These are phyloP conservation scores for Hydrocynus forskahlii DNA, from an alignment of 2,797 vertebrate species.

Conservation along the genomic window DNA sequence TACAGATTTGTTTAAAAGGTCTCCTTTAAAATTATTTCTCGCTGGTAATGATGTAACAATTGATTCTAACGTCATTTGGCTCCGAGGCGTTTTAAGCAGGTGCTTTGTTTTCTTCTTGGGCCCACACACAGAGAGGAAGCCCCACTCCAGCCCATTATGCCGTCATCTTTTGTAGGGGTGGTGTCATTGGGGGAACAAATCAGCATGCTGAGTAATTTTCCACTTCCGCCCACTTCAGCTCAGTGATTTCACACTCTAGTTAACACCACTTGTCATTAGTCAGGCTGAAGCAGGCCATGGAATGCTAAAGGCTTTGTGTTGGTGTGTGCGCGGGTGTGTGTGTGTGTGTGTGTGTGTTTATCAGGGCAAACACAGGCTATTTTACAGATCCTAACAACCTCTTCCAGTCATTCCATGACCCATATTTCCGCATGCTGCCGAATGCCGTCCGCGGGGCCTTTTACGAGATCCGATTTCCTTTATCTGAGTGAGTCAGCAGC, in stretches of 20 bases:
- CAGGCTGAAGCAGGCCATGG: constrained; percentile 1
- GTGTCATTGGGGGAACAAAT: constrained; percentile 43
- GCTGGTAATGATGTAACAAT: no score
- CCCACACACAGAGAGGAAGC: neutral
- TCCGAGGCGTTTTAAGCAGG: no score
- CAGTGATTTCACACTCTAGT: constrained; percentile 66
- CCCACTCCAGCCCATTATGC: neutral
- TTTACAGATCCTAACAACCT: neutral
- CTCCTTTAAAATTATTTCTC: no score
- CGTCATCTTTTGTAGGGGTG: neutral
- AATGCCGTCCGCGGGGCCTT: neutral
- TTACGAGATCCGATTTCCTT: neutral
- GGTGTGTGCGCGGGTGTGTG: no score
- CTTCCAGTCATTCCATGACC: constrained; percentile 1
- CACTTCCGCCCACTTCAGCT: constrained; percentile 37
- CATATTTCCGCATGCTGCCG: constrained; percentile 22
- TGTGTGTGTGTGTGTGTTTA: neutral
- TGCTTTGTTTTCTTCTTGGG: neutral
- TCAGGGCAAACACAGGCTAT: neutral
- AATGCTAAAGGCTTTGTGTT: neutral
- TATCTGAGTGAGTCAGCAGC: neutral
- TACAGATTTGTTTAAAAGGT: no score
- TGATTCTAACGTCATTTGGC: no score
- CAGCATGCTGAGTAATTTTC: constrained; percentile 23
- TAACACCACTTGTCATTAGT: constrained; percentile 51